Percentiles rank a stretch among this genome's conserved stretches.
These are phyloP conservation scores for Hyla sarda DNA, from an alignment of 2,113 vertebrate genomes.

Conservation along the genomic window DNA sequence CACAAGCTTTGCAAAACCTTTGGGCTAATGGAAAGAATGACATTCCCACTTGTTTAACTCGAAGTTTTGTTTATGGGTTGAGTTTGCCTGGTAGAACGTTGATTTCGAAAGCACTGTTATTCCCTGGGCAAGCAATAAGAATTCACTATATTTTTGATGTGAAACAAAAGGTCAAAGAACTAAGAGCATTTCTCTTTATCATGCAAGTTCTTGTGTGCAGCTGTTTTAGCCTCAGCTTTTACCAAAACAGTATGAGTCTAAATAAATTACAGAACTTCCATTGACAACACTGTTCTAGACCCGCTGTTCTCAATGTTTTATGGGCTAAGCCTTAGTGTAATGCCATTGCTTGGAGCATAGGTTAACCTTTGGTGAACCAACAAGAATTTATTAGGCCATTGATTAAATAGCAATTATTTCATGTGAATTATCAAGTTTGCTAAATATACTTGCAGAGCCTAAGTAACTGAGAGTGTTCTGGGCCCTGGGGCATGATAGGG, in stretches of 20 bases:
- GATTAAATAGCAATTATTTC: background rate
- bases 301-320: background rate
- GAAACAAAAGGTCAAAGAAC: slow-evolving; percentile 70
- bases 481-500: too few species aligned
- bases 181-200: slow-evolving; percentile 60
- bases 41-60: slow-evolving; percentile 82
- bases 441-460: background rate
- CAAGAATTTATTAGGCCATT: background rate
- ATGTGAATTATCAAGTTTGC: background rate
- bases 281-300: background rate
- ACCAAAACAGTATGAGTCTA: background rate
- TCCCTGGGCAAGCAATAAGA: slow-evolving; percentile 67
- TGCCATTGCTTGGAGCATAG: background rate
- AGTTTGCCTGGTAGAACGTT: slow-evolving; percentile 66
- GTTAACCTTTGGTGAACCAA: background rate
- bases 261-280: slow-evolving; percentile 8
- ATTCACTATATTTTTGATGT: slow-evolving; percentile 61
- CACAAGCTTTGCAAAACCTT: slow-evolving; percentile 80
- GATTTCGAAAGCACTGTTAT: background rate
- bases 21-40: slow-evolving; percentile 80
- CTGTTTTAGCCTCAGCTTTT: background rate
- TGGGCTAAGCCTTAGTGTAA: background rate
- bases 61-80: slow-evolving; percentile 75
- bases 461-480: too few species aligned
- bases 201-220: background rate